These are phyloP conservation scores for Butastur rufipennis DNA, from an alignment of 2,113 vertebrate genomes.

Conservation along the genomic window DNA sequence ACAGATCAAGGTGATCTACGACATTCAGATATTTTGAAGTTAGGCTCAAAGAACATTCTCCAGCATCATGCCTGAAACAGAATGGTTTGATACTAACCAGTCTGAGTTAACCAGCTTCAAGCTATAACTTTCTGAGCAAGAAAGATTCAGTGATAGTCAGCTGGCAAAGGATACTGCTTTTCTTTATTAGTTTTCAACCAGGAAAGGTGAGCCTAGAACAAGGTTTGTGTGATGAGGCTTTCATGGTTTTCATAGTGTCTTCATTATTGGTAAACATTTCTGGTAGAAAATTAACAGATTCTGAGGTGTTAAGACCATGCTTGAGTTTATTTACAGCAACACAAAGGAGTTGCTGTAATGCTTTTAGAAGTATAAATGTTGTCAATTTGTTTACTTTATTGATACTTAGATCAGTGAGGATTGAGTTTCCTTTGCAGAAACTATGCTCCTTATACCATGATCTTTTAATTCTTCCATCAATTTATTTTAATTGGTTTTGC, in stretches of 20 bases:
- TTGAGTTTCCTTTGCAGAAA: not conserved
- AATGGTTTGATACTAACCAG: not conserved
- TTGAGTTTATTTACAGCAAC: not conserved
- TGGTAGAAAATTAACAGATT: not conserved
- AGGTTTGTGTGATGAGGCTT: not conserved
- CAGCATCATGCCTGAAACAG: not conserved
- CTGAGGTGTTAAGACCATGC: not conserved
- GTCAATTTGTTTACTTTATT: not conserved
- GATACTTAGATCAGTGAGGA: not conserved
- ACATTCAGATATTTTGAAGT: not conserved
- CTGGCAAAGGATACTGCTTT: not conserved
- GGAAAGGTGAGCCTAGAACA: not conserved
- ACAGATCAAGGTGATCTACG: not conserved
- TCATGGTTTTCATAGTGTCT: not conserved
- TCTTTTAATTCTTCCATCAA: not conserved
- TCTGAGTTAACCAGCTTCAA: not conserved
- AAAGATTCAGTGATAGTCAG: not conserved
- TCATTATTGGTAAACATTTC: not conserved
- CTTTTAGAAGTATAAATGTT: not conserved
- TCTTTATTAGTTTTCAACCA: not conserved
- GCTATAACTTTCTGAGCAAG: not conserved
- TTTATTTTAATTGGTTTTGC: not conserved
- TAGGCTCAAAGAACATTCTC: not conserved
- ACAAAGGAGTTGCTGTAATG: not conserved
- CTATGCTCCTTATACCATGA: not conserved